Base-by-base conservation (phyloP, 2,797 vertebrate species). In the Kryptopterus vitreolus region DNA sequence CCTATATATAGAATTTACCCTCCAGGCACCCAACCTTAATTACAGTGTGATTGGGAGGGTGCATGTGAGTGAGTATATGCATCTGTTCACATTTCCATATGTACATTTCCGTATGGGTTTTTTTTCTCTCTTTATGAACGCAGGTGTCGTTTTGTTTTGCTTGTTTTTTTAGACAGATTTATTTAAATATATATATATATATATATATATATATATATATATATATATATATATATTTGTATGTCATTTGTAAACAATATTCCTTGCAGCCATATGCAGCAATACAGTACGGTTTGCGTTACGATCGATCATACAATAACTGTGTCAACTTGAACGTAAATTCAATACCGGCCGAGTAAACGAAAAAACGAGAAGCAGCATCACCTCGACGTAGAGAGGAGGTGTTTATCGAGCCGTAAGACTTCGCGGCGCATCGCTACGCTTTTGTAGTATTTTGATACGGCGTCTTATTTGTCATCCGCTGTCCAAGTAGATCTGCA, bases 1-100 rank as follows among this genome's bases (percentile, higher is more conserved):
- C 79, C 83, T 84, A 82, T 84, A 83, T 83, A 81, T 81, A 86
- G 81, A 62, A 33, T 33, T 76, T 73, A 79, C 85, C 81, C 82
- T 74, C 50, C 81, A 84, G 83, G 53, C 78, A 46, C 29, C 53
- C 55, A 35, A 50, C 48, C 77, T 86, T 86, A 86, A 86, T 86
- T 86, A 84, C 83, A 80, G 66, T 48, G 33, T 38, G 53, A 52
- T 20, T 59, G 66, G 65, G 55, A 55, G 53, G 59, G 81, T 80
- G 77, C 33, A 58, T 63, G 33, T 74, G 80, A 50, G n/a, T n/a
- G 9, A 73, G 59, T 71, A 63, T 65, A 50, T 80, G 58, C 35
- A 18, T 65, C 18, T 80, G 29, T 43, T 55, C 16, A 12, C 11
- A 1, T 33, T 65, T 24, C 4, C 48, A 43, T 20, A 12, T 24